phyloP scores from a whole-genome alignment of 2,797 vertebrate genomes.

The Enteromius fasciolatus region DNA sequence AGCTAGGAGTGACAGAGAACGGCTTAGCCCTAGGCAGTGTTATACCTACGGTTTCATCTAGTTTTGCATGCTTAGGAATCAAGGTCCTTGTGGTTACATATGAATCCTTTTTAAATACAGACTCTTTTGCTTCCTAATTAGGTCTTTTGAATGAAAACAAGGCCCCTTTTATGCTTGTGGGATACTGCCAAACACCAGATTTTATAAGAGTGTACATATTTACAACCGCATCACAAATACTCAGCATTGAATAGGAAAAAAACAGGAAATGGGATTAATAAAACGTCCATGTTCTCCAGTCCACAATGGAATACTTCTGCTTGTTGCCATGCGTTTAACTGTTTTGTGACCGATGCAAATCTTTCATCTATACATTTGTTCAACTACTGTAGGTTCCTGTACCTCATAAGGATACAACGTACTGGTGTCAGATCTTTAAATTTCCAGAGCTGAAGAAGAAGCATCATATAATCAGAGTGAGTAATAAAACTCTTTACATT shows the following conservation, averaged over 20 bases:
- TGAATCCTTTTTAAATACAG: slow-evolving; percentile 30
- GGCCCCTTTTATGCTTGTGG: slow-evolving; percentile 2
- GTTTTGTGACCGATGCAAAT: neutral
- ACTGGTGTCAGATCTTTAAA: slow-evolving; percentile 89
- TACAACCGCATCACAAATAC: slow-evolving; percentile 30
- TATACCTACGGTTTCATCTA: slow-evolving; percentile 37
- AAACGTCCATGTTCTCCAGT: slow-evolving; percentile 23
- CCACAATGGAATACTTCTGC: slow-evolving; percentile 2
- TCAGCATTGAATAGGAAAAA: neutral
- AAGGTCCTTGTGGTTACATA: slow-evolving; percentile 22
- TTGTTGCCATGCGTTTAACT: neutral
- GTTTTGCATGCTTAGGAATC: slow-evolving; percentile 26
- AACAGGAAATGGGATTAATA: slow-evolving; percentile 26
- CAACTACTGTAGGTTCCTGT: slow-evolving; percentile 83
- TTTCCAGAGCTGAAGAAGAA: slow-evolving; percentile 82
- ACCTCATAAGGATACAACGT: slow-evolving; percentile 86
- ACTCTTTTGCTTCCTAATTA: slow-evolving; percentile 10
- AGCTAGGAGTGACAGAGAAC: slow-evolving; percentile 7
- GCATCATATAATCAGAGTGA: slow-evolving; percentile 85
- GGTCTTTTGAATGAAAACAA: slow-evolving; percentile 32
- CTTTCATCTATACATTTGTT: slow-evolving; percentile 3
- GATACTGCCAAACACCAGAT: slow-evolving; percentile 31
- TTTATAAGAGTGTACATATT: slow-evolving; percentile 42
- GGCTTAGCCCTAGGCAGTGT: slow-evolving; percentile 3
- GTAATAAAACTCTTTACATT: slow-evolving; percentile 49